These are phyloP conservation scores for Pyrrhosoma nymphula DNA, from an alignment of 2,888 invertebrate species.

Conservation along the genomic window DNA sequence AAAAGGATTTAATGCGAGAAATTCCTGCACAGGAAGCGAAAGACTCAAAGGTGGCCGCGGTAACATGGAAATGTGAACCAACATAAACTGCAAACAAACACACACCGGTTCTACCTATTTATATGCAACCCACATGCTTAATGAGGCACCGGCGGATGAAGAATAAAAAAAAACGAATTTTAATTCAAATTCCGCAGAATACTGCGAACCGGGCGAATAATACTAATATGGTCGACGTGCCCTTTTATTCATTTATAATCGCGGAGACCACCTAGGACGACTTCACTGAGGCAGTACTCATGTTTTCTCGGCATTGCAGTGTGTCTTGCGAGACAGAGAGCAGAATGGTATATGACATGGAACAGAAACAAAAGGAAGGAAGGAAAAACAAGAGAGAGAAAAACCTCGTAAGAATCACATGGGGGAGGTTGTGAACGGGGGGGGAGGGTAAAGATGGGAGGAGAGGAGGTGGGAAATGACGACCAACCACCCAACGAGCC, in stretches of 20 bases:
- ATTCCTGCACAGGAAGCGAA: not conserved
- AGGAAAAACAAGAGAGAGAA: not conserved
- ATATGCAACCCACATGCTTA: slow-evolving; percentile 11
- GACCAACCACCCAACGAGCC: not conserved
- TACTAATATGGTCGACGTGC: not conserved
- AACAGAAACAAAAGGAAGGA: slow-evolving; percentile 19
- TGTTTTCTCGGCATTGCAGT: not conserved
- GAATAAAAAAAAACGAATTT: not conserved
- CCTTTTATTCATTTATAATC: not conserved
- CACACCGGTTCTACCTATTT: not conserved
- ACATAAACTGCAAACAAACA: not conserved
- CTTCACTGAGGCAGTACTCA: not conserved
- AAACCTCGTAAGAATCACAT: not conserved
- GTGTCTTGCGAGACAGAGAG: slow-evolving; percentile 30
- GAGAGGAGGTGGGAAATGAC: too few species aligned
- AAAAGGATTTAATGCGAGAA: not conserved
- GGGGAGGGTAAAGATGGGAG: not conserved
- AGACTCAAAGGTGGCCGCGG: not conserved
- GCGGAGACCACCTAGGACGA: not conserved
- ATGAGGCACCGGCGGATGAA: not conserved
- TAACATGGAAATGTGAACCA: slow-evolving; percentile 13
- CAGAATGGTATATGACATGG: not conserved
- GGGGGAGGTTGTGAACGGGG: not conserved
- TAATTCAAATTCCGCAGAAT: not conserved
- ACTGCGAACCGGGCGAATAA: not conserved